Evolutionary conservation across 1,140 invertebrate species (phyloP).

Genomic region (Dinothrombium tinctorium): DNA sequence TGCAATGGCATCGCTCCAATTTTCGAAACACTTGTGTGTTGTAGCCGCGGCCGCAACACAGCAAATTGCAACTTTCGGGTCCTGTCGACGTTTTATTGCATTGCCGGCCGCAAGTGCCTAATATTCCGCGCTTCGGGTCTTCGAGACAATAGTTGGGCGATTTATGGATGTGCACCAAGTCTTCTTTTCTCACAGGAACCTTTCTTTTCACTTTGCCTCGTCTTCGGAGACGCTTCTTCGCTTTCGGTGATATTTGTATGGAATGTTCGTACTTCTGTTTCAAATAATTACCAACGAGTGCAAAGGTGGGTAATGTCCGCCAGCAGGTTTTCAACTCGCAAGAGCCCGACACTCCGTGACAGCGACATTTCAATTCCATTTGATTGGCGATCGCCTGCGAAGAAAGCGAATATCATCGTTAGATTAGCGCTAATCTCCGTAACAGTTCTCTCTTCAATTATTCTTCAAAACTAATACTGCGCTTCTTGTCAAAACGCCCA

Average conservation of each 20-base stretch:
- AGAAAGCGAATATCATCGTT: no score
- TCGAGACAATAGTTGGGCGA: slow-evolving; percentile 38
- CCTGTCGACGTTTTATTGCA: slow-evolving; percentile 37
- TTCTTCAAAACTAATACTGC: no score
- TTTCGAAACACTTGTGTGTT: slow-evolving; percentile 25
- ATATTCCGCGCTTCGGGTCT: slow-evolving; percentile 30
- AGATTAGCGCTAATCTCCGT: no score
- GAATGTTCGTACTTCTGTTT: slow-evolving; percentile 29
- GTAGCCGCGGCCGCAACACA: slow-evolving; percentile 39
- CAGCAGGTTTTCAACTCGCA: slow-evolving; percentile 82
- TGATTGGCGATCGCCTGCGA: slow-evolving; percentile 37
- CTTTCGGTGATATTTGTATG: slow-evolving; percentile 20
- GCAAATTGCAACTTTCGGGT: slow-evolving; percentile 34
- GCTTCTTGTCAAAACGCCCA: no score
- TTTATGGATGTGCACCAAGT: slow-evolving; percentile 34
- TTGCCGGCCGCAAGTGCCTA: slow-evolving; percentile 32
- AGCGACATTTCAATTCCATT: slow-evolving; percentile 42
- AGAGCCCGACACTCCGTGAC: slow-evolving; percentile 83
- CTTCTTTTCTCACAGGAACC: slow-evolving; percentile 12
- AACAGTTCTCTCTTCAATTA: no score
- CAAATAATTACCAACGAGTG: slow-evolving; percentile 28
- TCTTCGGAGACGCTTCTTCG: slow-evolving; percentile 18
- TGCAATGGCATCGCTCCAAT: slow-evolving; percentile 29
- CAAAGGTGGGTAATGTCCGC: slow-evolving; percentile 30
- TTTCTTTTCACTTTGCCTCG: slow-evolving; percentile 18